These are phyloP conservation scores for Myripristis murdjan DNA, from an alignment of 2,797 vertebrate species.

Conservation along the genomic window DNA sequence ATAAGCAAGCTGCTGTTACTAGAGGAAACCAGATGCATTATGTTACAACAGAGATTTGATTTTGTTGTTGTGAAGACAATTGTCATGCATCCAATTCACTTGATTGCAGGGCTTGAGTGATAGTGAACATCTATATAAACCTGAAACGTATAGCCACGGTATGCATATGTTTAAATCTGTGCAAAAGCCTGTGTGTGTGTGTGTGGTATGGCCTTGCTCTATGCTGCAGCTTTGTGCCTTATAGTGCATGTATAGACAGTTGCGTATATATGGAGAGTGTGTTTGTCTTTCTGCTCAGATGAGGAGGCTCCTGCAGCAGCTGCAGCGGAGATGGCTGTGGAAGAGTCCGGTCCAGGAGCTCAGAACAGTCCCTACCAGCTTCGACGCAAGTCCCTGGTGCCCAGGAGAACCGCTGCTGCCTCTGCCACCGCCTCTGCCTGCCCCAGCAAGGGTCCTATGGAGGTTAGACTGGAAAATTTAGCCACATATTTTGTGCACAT, in stretches of 20 bases:
- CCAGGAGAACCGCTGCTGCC: conserved; percentile 98
- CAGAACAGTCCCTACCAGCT: conserved; percentile 99
- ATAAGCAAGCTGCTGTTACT: not conserved
- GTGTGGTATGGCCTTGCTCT: conserved; percentile 2
- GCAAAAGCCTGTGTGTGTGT: no score
- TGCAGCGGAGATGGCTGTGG: conserved; percentile 98
- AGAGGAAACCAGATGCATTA: not conserved
- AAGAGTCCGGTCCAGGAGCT: conserved; percentile 99
- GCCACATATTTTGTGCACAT: not conserved
- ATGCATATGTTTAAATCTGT: no score
- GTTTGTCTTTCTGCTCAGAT: conserved; percentile 84
- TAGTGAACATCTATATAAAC: not conserved
- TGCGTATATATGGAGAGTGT: conserved; percentile 21
- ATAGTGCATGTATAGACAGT: conserved; percentile 25
- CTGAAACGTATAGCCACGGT: no score
- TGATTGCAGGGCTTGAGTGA: not conserved
- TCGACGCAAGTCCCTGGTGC: conserved; percentile 98
- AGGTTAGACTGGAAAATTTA: conserved; percentile 81
- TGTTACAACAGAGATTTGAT: not conserved
- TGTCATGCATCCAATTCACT: not conserved
- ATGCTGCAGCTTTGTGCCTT: conserved; percentile 31
- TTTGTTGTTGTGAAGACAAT: not conserved
- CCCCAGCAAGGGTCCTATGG: conserved; percentile 95
- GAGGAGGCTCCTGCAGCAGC: conserved; percentile 96
- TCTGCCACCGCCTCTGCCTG: conserved; percentile 90